Evolutionary conservation across 2,113 vertebrate species (phyloP).

Genomic region (Dasyprocta punctata): DNA sequence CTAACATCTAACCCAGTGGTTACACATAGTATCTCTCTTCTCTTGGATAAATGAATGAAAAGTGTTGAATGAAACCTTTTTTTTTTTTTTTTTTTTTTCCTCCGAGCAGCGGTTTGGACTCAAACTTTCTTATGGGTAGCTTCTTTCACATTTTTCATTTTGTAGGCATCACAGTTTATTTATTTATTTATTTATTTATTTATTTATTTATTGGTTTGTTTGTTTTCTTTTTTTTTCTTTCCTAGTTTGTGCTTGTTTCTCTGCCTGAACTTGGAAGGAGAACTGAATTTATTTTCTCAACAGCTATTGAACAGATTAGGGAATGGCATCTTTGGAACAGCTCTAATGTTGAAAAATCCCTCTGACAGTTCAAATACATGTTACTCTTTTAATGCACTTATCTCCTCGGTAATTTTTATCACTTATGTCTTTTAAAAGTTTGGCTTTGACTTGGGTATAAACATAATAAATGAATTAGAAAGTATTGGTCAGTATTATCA

Average conservation of each 20-base stretch:
- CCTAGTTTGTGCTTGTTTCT: not conserved
- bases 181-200: no score
- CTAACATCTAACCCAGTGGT: not conserved
- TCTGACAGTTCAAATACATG: not conserved
- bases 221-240: not conserved
- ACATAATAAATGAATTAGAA: not conserved
- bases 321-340: not conserved
- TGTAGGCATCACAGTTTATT: no score
- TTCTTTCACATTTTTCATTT: not conserved
- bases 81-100: not conserved
- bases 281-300: slow-evolving; percentile 14
- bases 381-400: not conserved
- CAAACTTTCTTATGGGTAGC: not conserved
- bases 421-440: not conserved
- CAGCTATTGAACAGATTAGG: not conserved
- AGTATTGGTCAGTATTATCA: not conserved
- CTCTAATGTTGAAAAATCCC: not conserved
- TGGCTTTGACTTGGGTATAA: slow-evolving; percentile 5
- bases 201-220: no score
- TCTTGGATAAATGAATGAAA: not conserved
- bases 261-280: not conserved
- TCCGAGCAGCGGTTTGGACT: not conserved
- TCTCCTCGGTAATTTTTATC: not conserved
- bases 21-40: not conserved
- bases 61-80: not conserved